A percentile compares a stretch with the other conserved stretches of the same genome.
phyloP scores from a whole-genome alignment of 53 echinoderm and acorn worm species.

The Temnopleurus reevesii region DNA sequence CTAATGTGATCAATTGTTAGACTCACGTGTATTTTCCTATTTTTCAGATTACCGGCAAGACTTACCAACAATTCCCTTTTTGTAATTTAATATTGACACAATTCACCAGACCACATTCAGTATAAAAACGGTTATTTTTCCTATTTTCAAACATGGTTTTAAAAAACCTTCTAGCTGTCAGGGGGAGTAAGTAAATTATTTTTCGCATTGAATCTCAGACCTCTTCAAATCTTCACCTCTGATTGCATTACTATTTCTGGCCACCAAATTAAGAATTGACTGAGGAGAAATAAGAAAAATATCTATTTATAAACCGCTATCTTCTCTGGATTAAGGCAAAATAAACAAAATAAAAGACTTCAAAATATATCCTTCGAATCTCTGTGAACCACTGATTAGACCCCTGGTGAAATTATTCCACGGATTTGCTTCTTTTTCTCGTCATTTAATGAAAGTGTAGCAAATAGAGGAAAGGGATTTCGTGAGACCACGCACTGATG shows the following conservation, averaged over 20 bases:
- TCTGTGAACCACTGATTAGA: slow-evolving; percentile 49
- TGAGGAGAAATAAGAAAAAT: background rate
- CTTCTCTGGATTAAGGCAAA: slow-evolving; percentile 7
- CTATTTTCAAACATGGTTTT: too few relatives aligned
- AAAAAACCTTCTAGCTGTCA: background rate
- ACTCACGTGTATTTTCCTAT: too few relatives aligned
- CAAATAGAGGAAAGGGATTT: background rate
- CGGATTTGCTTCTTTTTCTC: slow-evolving; percentile 9
- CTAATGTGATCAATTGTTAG: too few relatives aligned
- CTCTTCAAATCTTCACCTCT: background rate
- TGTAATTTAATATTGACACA: too few relatives aligned
- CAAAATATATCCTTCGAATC: slow-evolving; percentile 20
- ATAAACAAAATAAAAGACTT: slow-evolving; percentile 14
- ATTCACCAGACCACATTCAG: too few relatives aligned
- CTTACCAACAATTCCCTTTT: too few relatives aligned
- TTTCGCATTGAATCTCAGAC: background rate
- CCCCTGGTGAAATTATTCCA: slow-evolving; percentile 31
- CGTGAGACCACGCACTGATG: slow-evolving; percentile 41
- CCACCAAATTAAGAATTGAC: background rate
- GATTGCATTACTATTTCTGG: slow-evolving; percentile 30
- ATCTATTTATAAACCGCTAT: slow-evolving; percentile 40
- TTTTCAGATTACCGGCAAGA: too few relatives aligned
- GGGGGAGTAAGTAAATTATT: slow-evolving; percentile 3
- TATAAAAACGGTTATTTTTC: too few relatives aligned
- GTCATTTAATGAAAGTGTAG: background rate